Base-by-base conservation (phyloP, 2,888 invertebrate species). In the Thymelicus acteon region DNA sequence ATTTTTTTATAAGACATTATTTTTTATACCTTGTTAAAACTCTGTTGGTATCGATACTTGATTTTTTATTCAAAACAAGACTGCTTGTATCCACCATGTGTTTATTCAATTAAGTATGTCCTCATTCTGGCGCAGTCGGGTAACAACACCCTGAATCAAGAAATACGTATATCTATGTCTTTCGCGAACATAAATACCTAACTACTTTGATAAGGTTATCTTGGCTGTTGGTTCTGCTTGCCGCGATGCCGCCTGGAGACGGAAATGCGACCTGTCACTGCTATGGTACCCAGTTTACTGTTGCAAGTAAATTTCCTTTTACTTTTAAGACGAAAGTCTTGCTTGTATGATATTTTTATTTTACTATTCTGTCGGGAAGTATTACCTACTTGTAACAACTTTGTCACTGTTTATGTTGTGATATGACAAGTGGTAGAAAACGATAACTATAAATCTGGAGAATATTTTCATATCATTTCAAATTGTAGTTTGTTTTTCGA, bases 231-330 rank as follows among this genome's bases (percentile, higher is more conserved):
- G 58, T 37, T 66, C 52, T 15, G 5, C 31, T 31, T 31, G 31
- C 31, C 3, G 58, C 40, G 47, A 60, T 52, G 54, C 44, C 19
- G 52, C 40, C 39, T n/a, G 19, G 31, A 19, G n/a, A 15, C 60
- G 60, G 49, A 49, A 67, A 67, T 60, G 19, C 39, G 49, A 19
- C 48, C 5, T 60, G 67, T 60, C 60, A 49, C 49, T 40, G 49
- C 19, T 7, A 15, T 7, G 6, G 6, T 52, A 8, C 40, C 7
- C 39, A 60, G 60, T 60, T 60, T 67, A 39, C 49, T 19, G 37
- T 58, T 48, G 58, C 58, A 57, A 60, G 58, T 24, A 15, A 39
- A 57, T 57, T 31, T 60, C 49, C 49, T 52, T 52, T 19, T 6
- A 19, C 49, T 52, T 52, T 19, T 19, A 19, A 5, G 19, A 52